Percentiles rank a stretch among this genome's conserved stretches.
Evolutionary conservation across 2,797 vertebrate species (phyloP).

Genomic region (Arremon aurantiirostris): DNA sequence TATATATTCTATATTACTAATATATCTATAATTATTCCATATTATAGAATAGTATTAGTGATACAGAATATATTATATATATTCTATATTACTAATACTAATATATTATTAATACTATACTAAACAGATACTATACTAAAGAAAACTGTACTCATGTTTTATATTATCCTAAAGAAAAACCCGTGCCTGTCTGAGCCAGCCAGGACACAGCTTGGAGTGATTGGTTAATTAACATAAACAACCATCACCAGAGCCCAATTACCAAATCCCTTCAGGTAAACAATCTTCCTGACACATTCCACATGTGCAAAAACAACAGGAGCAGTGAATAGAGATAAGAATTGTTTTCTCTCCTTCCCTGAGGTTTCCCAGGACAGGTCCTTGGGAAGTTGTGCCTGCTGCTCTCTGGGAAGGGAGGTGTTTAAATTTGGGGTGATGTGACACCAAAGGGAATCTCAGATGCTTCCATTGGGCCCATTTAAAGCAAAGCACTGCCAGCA

Average conservation of each 20-base stretch:
- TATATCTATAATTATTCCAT: no score
- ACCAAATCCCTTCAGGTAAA: background rate
- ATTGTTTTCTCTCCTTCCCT: background rate
- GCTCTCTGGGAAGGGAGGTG: background rate
- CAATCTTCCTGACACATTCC: background rate
- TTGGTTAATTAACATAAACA: background rate
- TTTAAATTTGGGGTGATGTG: background rate
- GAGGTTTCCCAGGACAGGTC: background rate
- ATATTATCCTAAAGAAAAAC: background rate
- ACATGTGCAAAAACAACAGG: background rate
- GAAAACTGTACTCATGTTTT: no score
- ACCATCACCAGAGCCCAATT: background rate
- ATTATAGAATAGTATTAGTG: no score
- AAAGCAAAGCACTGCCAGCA: accelerated
- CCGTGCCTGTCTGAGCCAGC: no score
- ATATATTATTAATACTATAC: no score
- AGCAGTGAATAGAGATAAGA: background rate
- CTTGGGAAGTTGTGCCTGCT: background rate
- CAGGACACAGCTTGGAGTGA: background rate
- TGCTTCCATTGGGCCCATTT: background rate
- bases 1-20: no score
- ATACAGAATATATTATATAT: no score
- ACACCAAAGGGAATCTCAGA: background rate
- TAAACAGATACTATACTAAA: no score
- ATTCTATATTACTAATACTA: no score